phyloP scores from a whole-genome alignment of 2,113 vertebrate species.

The Phylloscopus whistleri region DNA sequence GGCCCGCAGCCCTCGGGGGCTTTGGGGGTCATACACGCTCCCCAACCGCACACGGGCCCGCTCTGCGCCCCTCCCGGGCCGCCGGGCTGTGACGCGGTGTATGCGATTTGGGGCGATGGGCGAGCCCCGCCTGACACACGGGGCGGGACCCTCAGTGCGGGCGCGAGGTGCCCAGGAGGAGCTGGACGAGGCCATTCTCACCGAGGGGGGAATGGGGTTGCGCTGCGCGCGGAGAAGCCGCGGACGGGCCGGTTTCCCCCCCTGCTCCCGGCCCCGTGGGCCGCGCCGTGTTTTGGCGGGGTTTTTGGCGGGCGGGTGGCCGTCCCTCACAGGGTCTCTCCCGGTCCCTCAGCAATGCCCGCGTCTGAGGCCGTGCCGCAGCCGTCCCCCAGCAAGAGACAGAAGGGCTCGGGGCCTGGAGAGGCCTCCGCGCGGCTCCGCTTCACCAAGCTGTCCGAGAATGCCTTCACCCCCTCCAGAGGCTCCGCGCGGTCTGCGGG shows the following conservation, averaged over 20 bases:
- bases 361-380: conserved; percentile 45
- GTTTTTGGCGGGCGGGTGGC: neutral
- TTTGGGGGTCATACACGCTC: rapidly evolving
- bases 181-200: neutral
- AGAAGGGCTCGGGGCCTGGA: neutral
- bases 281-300: neutral
- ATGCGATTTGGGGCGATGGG: rapidly evolving
- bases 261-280: neutral
- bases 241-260: neutral
- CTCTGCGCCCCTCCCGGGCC: rapidly evolving
- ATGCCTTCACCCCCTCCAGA: conserved; percentile 82
- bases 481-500: conserved; percentile 88
- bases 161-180: neutral
- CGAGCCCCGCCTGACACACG: neutral
- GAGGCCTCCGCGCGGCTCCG: conserved; percentile 36
- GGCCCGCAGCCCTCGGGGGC: no score
- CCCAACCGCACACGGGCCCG: rapidly evolving
- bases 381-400: conserved; percentile 74
- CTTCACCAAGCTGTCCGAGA: conserved; percentile 85
- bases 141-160: neutral
- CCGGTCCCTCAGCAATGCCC: conserved; percentile 70
- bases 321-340: neutral
- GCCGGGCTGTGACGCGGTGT: rapidly evolving
- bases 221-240: rapidly evolving
- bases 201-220: neutral